A percentile compares a stretch with the other conserved stretches of the same genome.
Conservation (phyloP, 2,797 vertebrate species). For the Hemitrygon akajei region DNA sequence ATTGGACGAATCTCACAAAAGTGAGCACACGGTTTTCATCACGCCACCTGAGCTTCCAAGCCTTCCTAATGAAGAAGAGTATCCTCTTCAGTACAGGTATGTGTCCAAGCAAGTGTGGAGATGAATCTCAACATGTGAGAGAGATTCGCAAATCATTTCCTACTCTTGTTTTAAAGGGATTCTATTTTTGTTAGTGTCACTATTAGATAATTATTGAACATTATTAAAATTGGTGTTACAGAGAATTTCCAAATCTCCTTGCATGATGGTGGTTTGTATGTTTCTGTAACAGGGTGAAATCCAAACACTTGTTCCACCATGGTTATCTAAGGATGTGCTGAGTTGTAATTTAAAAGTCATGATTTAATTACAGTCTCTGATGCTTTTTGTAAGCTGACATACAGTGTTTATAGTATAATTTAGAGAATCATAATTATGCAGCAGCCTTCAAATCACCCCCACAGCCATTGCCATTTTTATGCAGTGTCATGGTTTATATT, state of each 20-base stretch:
- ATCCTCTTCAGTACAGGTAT: conserved; percentile 86
- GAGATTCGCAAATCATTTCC: not conserved
- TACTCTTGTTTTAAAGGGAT: not conserved
- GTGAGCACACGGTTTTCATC: conserved; percentile 95
- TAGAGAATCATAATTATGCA: not conserved
- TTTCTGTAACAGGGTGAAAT: not conserved
- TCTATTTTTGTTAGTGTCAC: not conserved
- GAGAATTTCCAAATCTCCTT: not conserved
- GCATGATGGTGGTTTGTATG: not conserved
- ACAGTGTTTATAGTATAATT: conserved; percentile 16
- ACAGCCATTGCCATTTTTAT: not conserved
- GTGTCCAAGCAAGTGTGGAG: too few species aligned
- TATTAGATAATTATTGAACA: not conserved
- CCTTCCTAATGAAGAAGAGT: conserved; percentile 82
- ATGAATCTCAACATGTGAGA: not conserved
- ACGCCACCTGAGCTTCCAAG: conserved; percentile 91
- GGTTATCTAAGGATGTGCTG: not conserved
- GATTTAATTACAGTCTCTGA: not conserved
- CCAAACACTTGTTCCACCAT: not conserved
- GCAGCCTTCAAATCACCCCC: not conserved
- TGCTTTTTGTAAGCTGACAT: conserved; percentile 19
- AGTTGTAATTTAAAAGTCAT: not conserved
- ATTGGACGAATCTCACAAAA: conserved; percentile 88
- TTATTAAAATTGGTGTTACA: not conserved
- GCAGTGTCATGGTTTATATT: not conserved